Evolutionary conservation across 2,888 invertebrate species (phyloP).

Genomic region (Caenorhabditis sp.): DNA sequence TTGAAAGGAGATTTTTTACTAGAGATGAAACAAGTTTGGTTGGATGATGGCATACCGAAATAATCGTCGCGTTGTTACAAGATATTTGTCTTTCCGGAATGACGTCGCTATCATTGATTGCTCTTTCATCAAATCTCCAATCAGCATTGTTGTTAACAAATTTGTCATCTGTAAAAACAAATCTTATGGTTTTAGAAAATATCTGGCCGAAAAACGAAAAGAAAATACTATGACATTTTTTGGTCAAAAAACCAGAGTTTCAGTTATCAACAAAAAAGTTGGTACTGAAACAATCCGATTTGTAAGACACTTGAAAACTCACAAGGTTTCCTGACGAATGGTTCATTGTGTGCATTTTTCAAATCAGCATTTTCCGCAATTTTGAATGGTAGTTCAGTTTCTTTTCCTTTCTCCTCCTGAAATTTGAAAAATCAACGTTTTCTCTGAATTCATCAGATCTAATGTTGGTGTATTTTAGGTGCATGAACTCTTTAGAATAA

Average conservation of each 20-base stretch:
- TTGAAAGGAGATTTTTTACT: background rate
- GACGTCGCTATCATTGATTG: conserved; percentile 50
- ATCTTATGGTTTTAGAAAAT: background rate
- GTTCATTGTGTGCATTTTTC: background rate
- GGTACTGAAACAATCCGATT: no score
- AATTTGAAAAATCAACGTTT: no score
- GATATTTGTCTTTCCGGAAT: conserved; percentile 31
- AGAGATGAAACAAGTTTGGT: background rate
- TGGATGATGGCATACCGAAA: conserved; percentile 26
- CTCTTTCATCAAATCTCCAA: conserved; percentile 52
- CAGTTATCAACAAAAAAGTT: no score
- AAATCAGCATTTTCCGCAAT: background rate
- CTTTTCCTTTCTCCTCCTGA: background rate
- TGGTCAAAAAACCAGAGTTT: background rate
- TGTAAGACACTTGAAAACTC: no score
- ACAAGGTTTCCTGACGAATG: conserved; percentile 4
- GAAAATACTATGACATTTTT: no score
- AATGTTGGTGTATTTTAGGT: no score
- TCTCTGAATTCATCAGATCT: no score
- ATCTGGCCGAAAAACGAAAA: no score
- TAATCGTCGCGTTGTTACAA: conserved; percentile 35
- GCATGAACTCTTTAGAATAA: no score
- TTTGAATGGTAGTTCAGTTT: conserved; percentile 2
- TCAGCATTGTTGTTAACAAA: conserved; percentile 42
- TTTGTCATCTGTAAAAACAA: conserved; percentile 26